Conservation (phyloP, 92 coral and sea anemone species). For the Plumapathes pennacea region DNA sequence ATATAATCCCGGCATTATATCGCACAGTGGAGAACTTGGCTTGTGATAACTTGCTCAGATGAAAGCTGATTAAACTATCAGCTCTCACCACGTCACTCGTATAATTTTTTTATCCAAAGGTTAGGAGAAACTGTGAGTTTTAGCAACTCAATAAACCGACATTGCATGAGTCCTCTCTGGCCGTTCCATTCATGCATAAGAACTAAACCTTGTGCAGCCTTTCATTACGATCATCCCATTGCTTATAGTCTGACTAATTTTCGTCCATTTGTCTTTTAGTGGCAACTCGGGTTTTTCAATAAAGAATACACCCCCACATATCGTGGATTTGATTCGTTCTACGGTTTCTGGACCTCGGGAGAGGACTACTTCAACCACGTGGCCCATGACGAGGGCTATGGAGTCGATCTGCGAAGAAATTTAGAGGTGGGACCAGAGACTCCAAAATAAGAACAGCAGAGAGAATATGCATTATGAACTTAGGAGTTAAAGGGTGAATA, state of each 20-base stretch:
- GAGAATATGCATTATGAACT: background rate
- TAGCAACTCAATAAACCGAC: too few species aligned
- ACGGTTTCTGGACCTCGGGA: slow-evolving; percentile 93
- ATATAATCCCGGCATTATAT: too few species aligned
- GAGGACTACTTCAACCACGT: slow-evolving; percentile 97
- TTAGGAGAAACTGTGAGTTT: too few species aligned
- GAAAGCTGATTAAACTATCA: too few species aligned
- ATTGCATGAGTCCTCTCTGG: too few species aligned
- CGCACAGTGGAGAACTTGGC: too few species aligned
- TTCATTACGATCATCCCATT: too few species aligned
- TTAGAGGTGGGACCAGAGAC: slow-evolving; percentile 59
- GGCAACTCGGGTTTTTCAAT: slow-evolving; percentile 98
- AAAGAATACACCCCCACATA: slow-evolving; percentile 95
- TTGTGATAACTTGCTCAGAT: too few species aligned
- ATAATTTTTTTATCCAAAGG: too few species aligned
- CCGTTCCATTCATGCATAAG: too few species aligned
- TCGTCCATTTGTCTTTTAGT: slow-evolving; percentile 31
- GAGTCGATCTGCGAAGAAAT: slow-evolving; percentile 87
- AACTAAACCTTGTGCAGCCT: too few species aligned
- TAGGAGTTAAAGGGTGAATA: background rate
- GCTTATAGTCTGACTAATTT: background rate
- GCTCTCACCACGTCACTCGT: too few species aligned
- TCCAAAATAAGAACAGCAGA: background rate
- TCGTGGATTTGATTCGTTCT: slow-evolving; percentile 95
- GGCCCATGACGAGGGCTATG: slow-evolving; percentile 88